These are phyloP conservation scores for Rhyacophila evoluta DNA, from an alignment of 2,888 invertebrate species.

Conservation along the genomic window DNA sequence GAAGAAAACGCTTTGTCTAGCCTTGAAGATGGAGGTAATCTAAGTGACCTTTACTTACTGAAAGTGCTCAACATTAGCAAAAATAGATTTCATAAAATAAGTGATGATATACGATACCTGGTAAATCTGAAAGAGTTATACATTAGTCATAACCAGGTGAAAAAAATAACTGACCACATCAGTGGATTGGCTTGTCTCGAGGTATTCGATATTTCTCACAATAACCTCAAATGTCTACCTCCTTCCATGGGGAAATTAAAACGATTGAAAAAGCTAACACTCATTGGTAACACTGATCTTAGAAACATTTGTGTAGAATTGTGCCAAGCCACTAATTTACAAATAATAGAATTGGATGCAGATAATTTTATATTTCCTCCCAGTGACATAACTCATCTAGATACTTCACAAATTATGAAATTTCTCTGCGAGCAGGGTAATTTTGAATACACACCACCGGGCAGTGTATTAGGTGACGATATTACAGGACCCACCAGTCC, in stretches of 20 bases:
- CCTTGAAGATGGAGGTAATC: slow-evolving; percentile 77
- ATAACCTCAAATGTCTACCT: slow-evolving; percentile 75
- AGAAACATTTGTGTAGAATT: slow-evolving; percentile 74
- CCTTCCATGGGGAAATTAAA: slow-evolving; percentile 74
- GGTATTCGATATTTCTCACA: slow-evolving; percentile 78
- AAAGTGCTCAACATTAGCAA: slow-evolving; percentile 75
- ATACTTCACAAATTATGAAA: slow-evolving; percentile 75
- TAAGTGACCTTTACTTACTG: slow-evolving; percentile 77
- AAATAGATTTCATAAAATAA: slow-evolving; percentile 75
- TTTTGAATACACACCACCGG: slow-evolving; percentile 67
- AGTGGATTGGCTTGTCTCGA: slow-evolving; percentile 73
- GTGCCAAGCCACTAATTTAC: slow-evolving; percentile 74
- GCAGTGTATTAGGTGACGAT: slow-evolving; percentile 59
- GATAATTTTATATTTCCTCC: slow-evolving; percentile 77
- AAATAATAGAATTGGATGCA: slow-evolving; percentile 73
- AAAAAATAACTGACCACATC: slow-evolving; percentile 74
- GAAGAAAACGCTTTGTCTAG: slow-evolving; percentile 78
- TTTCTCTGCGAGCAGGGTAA: slow-evolving; percentile 70
- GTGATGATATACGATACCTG: slow-evolving; percentile 75
- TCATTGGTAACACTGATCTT: slow-evolving; percentile 72
- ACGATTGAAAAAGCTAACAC: slow-evolving; percentile 72
- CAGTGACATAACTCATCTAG: slow-evolving; percentile 69
- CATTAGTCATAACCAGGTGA: slow-evolving; percentile 78
- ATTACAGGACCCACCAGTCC: slow-evolving; percentile 59
- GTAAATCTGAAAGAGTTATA: slow-evolving; percentile 80